Percentiles rank a stretch among this genome's conserved stretches.
These are phyloP conservation scores for Clarias macrocephalus DNA, from an alignment of 2,113 vertebrate genomes.

Conservation along the genomic window DNA sequence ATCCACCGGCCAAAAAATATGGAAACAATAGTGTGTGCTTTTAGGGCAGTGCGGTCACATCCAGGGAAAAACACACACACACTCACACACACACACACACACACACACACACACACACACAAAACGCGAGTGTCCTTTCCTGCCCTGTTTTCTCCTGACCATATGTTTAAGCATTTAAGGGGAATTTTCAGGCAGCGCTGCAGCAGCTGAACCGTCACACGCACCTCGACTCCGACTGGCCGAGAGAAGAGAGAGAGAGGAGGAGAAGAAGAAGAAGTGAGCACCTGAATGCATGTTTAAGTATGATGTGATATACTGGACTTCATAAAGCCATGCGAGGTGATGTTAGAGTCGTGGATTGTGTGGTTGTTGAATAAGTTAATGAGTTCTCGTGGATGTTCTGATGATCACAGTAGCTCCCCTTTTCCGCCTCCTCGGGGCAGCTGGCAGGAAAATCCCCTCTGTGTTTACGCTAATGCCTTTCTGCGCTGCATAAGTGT, in stretches of 20 bases:
- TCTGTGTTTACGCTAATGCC: conserved; percentile 71
- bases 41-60: conserved; percentile 50
- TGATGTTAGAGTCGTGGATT: background rate
- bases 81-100: conserved; percentile 13
- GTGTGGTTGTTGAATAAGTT: background rate
- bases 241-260: background rate
- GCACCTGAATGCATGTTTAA: background rate
- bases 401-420: conserved; percentile 29
- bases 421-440: conserved; percentile 28
- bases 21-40: conserved; percentile 60
- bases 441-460: conserved; percentile 41
- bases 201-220: conserved; percentile 49
- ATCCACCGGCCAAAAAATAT: conserved; percentile 59
- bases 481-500: conserved; percentile 86
- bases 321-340: no score
- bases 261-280: background rate
- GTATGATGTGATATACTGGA: background rate
- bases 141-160: conserved; percentile 21
- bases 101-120: conserved; percentile 10
- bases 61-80: conserved; percentile 24
- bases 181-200: conserved; percentile 45
- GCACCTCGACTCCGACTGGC: conserved; percentile 1
- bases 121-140: conserved; percentile 33
- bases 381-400: background rate
- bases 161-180: conserved; percentile 40